These are phyloP conservation scores for Etheostoma cragini DNA, from an alignment of 2,113 vertebrate genomes.

Conservation along the genomic window DNA sequence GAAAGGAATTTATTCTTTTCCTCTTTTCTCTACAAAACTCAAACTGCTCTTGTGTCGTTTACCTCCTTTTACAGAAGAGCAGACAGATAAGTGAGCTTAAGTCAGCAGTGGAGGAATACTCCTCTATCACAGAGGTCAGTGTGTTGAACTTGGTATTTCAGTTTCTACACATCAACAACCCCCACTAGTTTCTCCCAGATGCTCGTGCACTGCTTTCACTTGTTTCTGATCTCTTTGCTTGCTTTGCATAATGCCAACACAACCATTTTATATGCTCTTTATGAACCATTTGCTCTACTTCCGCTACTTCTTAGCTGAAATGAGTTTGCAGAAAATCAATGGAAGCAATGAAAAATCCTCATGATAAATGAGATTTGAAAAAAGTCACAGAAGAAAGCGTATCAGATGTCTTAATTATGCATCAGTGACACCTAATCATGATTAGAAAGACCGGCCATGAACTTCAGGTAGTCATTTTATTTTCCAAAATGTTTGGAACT, in stretches of 20 bases:
- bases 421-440: background rate
- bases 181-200: background rate
- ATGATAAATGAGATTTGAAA: background rate
- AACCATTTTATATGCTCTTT: background rate
- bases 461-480: background rate
- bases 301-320: background rate
- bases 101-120: slow-evolving; percentile 85
- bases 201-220: background rate
- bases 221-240: background rate
- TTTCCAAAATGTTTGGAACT: background rate
- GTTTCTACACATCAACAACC: background rate
- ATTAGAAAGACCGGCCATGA: background rate
- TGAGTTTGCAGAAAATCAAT: background rate
- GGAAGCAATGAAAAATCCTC: background rate
- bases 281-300: background rate
- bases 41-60: background rate
- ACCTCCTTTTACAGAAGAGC: slow-evolving; percentile 82
- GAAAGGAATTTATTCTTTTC: background rate
- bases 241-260: background rate
- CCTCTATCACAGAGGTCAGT: slow-evolving; percentile 88
- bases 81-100: slow-evolving; percentile 88
- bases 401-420: background rate
- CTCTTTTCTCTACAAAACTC: background rate
- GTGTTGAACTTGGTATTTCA: slow-evolving; percentile 7
- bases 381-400: background rate